Percentiles rank a stretch among this genome's conserved stretches.
phyloP scores from a whole-genome alignment of 1,140 invertebrate species.

The Eciton burchellii region DNA sequence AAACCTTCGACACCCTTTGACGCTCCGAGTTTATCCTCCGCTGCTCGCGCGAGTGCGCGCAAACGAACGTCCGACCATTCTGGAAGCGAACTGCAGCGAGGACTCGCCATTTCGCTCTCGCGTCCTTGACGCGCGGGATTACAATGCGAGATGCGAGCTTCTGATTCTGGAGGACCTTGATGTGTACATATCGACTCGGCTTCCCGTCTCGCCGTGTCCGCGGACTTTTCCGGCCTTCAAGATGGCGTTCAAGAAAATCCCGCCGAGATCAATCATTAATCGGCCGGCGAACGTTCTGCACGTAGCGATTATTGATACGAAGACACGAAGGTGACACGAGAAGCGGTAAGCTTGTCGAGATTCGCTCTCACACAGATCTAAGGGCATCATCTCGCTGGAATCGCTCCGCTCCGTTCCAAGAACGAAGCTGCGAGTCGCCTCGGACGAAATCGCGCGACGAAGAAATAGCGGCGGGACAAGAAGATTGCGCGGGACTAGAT shows the following conservation, averaged over 20 bases:
- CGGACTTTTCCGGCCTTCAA: not conserved
- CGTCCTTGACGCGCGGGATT: conserved; percentile 14
- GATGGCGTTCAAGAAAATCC: not conserved
- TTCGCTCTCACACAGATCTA: too few relatives aligned
- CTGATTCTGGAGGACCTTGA: not conserved
- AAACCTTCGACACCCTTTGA: not conserved
- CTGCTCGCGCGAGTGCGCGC: conserved; percentile 20
- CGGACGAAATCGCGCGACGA: not conserved
- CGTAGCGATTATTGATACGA: not conserved
- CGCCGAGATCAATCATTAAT: not conserved
- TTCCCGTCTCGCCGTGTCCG: not conserved
- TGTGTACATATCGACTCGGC: conserved; percentile 5
- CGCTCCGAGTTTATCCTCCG: conserved; percentile 12
- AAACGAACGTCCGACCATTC: conserved; percentile 31
- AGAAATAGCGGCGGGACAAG: conserved; percentile 20
- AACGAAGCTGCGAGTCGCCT: not conserved
- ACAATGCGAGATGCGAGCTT: conserved; percentile 14
- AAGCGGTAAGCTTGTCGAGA: not conserved
- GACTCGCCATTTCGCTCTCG: conserved; percentile 31
- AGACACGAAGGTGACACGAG: not conserved
- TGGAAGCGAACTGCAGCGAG: conserved; percentile 59
- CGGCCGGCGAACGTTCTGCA: not conserved
- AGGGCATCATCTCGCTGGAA: too few relatives aligned
- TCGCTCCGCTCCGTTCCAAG: not conserved
- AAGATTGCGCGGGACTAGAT: conserved; percentile 51